Evolutionary conservation across 2,888 invertebrate species (phyloP), one percentile per base, ranked within the genome.

Genomic region (Heliconius charithonia): DNA sequence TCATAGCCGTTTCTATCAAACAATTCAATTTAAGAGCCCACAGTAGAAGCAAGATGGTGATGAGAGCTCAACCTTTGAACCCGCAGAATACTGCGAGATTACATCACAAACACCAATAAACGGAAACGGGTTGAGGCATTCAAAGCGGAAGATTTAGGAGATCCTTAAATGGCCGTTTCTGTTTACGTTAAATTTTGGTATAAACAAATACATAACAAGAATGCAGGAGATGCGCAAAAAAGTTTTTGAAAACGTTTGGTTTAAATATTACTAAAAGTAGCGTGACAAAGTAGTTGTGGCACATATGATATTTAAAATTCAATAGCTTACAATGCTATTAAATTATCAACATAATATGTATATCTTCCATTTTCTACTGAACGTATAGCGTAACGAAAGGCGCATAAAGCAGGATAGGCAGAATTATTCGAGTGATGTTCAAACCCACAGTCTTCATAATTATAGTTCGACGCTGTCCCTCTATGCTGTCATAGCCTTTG

Each of bases 51-150:
- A 66, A 66, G 27, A 73, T 67, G 66, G 71, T 73, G 19, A 37
- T 37, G 29, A 51, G 29, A 67, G 51, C 45, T 56, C 56, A 59
- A 19, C 78, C 25, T 78, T 74, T 62, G 69, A 74, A 45, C 32
- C 41, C 65, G 45, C 45, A n/a, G n/a, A n/a, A 63, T 66, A 29
- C 59, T 56, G 41, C 73, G 16, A 41, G 41, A 78, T 67, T 67
- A 78, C 45, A 74, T 56, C 67, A 74, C 41, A 78, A 73, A 59
- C 37, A 32, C 59, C 72, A 67, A 73, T 72, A 67, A 69, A 74
- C 62, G 45, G 51, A 29, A 22, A n/a, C 29, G 41, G 65, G 37
- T 56, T 62, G 59, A 66, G 56, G 72, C 56, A 72, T 51, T 25
- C 71, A 51, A 63, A 77, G 51, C 25, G 51, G 65, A 37, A 59